Evolutionary conservation across 2,113 vertebrate genomes (phyloP), one percentile per base, ranked within the genome.

Genomic region (Rhea americana): DNA sequence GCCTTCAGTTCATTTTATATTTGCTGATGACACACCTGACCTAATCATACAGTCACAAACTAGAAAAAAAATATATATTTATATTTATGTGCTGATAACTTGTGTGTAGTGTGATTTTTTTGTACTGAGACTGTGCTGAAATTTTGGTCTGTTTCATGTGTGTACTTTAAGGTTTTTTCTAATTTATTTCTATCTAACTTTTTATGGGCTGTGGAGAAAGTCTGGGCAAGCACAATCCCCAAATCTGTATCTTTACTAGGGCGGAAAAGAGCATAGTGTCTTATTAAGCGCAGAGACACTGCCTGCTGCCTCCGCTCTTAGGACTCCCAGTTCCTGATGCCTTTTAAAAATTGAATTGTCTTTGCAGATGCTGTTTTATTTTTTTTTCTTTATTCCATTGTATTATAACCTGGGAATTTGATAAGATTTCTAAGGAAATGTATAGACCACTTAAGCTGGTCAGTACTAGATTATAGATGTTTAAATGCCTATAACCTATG

Each of bases 191-290:
- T 56, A 3, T 32, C 16, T 56, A 37, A 68, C n/a, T 78, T 61
- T 58, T 72, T 89, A 62, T 20, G 8, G 87, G 48, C 16, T 56
- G 47, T 91, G 55, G 24, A 84, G 73, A 65, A 94, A 85, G 35
- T 37, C 59, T 47, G 67, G 63, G 17, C 13, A 90, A 35, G 30
- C 71, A 53, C 71, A 80, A 81, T 43, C 0, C 0, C 4, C 47
- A 79, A 62, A 19, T 11, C 72, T 51, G 32, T 35, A 90, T 43
- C 72, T 81, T 87, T 37, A 72, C 70, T 14, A 73, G 35, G n/a
- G 11, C 94, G 91, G 85, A 87, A 91, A 93, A 96, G 66, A 75
- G 88, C 81, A 84, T 16, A 56, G 17, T 77, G 26, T 91, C 65
- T 90, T 85, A 43, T 32, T 28, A 37, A 30, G 9, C 61, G 65